Conservation (phyloP, 2,888 invertebrate genomes). For the Drosophila neonasuta region DNA sequence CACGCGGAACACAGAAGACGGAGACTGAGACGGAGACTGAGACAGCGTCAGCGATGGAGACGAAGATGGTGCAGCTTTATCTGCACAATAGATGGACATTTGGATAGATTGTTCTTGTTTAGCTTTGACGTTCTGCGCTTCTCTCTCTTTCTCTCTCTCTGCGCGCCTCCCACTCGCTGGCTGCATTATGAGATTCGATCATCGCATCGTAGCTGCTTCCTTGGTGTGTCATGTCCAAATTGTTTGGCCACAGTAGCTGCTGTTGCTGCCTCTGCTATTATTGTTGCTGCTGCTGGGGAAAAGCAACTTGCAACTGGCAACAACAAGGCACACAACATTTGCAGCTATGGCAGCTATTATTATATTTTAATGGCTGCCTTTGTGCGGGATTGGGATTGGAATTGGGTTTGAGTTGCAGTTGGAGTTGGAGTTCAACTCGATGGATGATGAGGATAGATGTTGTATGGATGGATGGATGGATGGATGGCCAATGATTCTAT, state of each 20-base stretch:
- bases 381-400: conserved; percentile 63
- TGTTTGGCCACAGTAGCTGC: conserved; percentile 66
- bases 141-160: conserved; percentile 5
- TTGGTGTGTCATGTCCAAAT: conserved; percentile 71
- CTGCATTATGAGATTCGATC: conserved; percentile 76
- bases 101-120: conserved; percentile 78
- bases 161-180: conserved; percentile 14
- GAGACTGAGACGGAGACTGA: background rate
- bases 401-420: conserved; percentile 29
- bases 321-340: conserved; percentile 49
- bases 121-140: conserved; percentile 62
- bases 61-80: conserved; percentile 65
- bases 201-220: conserved; percentile 44
- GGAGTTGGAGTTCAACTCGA: background rate
- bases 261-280: conserved; percentile 14
- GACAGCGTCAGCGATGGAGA: conserved; percentile 25
- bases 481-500: conserved; percentile 56
- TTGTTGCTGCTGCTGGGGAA: conserved; percentile 15
- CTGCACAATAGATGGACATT: conserved; percentile 77
- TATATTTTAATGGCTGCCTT: conserved; percentile 75
- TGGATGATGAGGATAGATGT: conserved; percentile 20
- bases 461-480: conserved; percentile 26
- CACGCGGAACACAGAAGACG: conserved; percentile 25
- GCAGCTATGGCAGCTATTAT: conserved; percentile 64
- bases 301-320: conserved; percentile 34